These are phyloP conservation scores for Lasioglossum leucozonium DNA, from an alignment of 2,888 invertebrate species.

Conservation along the genomic window DNA sequence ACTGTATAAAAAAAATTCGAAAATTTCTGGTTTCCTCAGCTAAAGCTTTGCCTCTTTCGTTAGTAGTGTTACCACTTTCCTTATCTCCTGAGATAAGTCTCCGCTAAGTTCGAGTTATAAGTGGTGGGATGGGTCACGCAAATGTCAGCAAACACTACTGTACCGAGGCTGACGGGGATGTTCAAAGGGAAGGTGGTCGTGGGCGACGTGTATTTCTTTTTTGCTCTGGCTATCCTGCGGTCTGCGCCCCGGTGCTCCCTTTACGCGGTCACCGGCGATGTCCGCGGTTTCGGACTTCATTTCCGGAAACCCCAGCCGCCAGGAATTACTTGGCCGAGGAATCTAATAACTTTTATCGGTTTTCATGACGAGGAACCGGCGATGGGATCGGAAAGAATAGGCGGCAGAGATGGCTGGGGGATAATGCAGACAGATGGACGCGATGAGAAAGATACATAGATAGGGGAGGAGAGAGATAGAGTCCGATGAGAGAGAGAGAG, in stretches of 20 bases:
- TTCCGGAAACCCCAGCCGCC: constrained; percentile 46
- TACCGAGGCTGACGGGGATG: neutral
- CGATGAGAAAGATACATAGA: neutral
- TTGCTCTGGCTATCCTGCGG: neutral
- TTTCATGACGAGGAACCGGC: constrained; percentile 37
- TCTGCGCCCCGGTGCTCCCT: constrained; percentile 6
- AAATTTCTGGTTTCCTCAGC: too few relatives aligned
- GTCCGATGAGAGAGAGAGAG: neutral
- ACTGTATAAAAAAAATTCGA: too few relatives aligned
- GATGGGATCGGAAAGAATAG: constrained; percentile 46
- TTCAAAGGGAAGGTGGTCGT: constrained; percentile 5
- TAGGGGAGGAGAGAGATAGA: constrained; percentile 31
- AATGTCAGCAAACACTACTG: neutral
- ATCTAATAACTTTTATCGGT: constrained; percentile 70
- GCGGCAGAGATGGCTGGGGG: constrained; percentile 37
- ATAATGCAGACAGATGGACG: constrained; percentile 58
- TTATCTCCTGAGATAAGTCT: too few relatives aligned
- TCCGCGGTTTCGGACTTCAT: constrained; percentile 50
- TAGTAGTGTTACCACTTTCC: too few relatives aligned
- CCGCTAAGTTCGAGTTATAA: too few relatives aligned
- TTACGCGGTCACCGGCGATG: constrained; percentile 9
- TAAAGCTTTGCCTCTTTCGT: too few relatives aligned
- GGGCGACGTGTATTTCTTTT: constrained; percentile 3
- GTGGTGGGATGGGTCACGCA: neutral
- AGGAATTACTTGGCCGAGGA: constrained; percentile 59